Base-by-base conservation (phyloP, 2,797 vertebrate genomes). In the Falco rusticolus region DNA sequence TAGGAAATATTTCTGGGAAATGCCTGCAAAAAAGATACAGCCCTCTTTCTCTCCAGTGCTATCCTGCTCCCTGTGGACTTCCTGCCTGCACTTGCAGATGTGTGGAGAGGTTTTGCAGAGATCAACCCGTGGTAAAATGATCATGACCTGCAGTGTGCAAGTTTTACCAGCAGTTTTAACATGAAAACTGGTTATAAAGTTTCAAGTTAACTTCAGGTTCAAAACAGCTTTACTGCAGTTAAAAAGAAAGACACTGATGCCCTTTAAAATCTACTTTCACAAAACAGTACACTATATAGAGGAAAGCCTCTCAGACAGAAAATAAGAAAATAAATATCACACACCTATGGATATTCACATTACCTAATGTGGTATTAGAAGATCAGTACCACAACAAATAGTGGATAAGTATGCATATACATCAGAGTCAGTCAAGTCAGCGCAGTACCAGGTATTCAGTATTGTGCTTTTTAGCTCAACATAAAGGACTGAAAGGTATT, bases 11-110 rank as follows among this genome's bases (percentile, higher is more conserved):
- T 92, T 72, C 33, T 59, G 26, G 33, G 34, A 92, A 79, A 51
- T 13, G 10, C 28, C 24, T 66, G 24, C 54, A 74, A 17, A 6
- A 57, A 39, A 39, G 72, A 45, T 29, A 24, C 3, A 61, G 41
- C 6, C 7, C 53, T 19, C 18, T 59, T 64, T 68, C 43, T 56
- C 28, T 41, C 22, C 48, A 29, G 16, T 41, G 34, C 17, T 45
- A 13, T 72, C 22, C 31, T 1, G 1, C 6, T 45, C 14, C 3
- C 24, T 2, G 0, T n/a, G 24, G 28, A 50, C 16, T n/a, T 68
- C 21, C 17, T 19, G 8, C 22, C n/a, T 65, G 47, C 20, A 29
- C 8, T 22, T 54, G 7, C 28, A 39, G 26, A 53, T 28, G 34
- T 10, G 1, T 48, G 18, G 16, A 51, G 26, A 85, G 21, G 31